Evolutionary conservation across 2,797 vertebrate genomes (phyloP), one percentile per base, ranked within the genome.

Genomic region (Pelochelys cantorii): DNA sequence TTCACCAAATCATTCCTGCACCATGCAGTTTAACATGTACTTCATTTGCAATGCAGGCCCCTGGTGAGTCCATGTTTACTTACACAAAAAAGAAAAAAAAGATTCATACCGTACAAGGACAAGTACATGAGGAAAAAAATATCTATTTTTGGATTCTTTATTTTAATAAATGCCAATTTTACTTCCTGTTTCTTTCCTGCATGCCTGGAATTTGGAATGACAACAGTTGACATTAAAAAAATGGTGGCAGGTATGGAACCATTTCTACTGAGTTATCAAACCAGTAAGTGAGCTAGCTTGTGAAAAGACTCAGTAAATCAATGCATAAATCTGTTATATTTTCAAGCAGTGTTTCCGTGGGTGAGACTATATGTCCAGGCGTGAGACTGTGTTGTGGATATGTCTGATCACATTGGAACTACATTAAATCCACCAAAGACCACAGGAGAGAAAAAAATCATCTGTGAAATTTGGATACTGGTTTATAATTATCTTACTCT

Each of bases 221-320:
- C 98, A 96, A 98, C 99, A 98, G 99, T 99, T 98, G 99, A 99
- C 98, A 99, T 99, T 98, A 99, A 99, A 98, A 99, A 99, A 98
- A 98, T 99, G 98, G 98, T 98, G 98, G 97, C 99, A 99, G 99
- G 99, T 99, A 99, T 96, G 99, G 98, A 97, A 86, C 89, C 90
- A 59, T 95, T 89, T 92, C 90, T 89, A 93, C 54, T 91, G 27
- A 81, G 62, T 81, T 48, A 90, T 22, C 18, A 59, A 62, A 42
- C 75, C 2, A 89, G 93, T 97, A 96, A 95, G 95, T 53, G 62
- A 94, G 89, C 81, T 79, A 85, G 79, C 78, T 17, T 3, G 79
- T 86, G 53, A 1, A 54, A 17, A 48, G 3, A 79, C 83, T 86
- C 93, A 93, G 59, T 83, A 91, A 93, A 83, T n/a, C 89, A 2